Percentiles rank a stretch among this genome's conserved stretches.
These are phyloP conservation scores for Urosaurus nigricauda DNA, from an alignment of 2,797 vertebrate species.

Conservation along the genomic window DNA sequence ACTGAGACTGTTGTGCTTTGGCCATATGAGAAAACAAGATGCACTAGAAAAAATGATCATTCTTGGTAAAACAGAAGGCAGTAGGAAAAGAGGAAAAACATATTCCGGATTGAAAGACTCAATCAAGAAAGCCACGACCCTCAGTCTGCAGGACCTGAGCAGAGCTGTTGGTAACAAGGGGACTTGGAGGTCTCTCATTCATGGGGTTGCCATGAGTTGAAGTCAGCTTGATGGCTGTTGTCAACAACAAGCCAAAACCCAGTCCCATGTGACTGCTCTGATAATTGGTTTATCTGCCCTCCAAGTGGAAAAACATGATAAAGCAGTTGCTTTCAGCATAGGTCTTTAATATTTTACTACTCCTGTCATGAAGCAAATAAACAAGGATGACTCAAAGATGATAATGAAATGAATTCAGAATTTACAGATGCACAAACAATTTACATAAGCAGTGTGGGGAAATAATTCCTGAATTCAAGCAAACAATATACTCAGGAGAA, in stretches of 20 bases:
- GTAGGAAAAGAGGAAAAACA: no score
- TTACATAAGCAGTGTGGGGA: conserved; percentile 30
- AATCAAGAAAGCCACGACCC: no score
- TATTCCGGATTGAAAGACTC: no score
- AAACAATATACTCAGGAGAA: conserved; percentile 35
- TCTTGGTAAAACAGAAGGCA: no score
- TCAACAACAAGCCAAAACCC: neutral
- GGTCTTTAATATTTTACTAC: conserved; percentile 41
- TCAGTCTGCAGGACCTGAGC: no score
- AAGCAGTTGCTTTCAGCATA: conserved; percentile 42
- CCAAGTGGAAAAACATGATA: conserved; percentile 31
- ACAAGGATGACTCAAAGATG: conserved; percentile 35
- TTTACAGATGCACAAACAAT: conserved; percentile 31
- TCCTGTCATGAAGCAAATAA: conserved; percentile 40
- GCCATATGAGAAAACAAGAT: no score
- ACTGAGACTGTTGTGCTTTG: no score
- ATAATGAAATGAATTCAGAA: conserved; percentile 25
- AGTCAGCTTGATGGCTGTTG: no score
- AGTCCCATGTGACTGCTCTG: neutral
- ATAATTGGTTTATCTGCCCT: conserved; percentile 35
- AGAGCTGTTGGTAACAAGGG: no score
- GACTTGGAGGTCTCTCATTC: no score
- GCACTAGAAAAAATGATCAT: no score
- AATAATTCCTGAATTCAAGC: conserved; percentile 29
- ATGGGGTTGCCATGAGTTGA: no score